phyloP scores from a whole-genome alignment of 2,888 invertebrate genomes.

The Dasysyrphus albostriatus region DNA sequence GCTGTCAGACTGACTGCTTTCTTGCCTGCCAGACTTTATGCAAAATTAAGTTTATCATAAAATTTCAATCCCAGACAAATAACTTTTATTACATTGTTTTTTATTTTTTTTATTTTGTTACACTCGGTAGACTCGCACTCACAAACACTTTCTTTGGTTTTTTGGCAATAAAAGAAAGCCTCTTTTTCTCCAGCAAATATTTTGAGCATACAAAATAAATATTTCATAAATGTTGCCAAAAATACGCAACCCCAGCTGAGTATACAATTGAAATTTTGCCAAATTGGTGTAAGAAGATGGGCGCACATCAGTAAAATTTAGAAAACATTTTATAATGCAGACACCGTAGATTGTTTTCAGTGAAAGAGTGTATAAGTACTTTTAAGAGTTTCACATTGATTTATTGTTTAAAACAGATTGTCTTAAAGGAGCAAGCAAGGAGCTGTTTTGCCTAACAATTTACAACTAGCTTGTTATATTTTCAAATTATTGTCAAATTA shows the following conservation, averaged over 20 bases:
- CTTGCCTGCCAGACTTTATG: conserved; percentile 63
- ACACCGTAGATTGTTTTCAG: conserved; percentile 66
- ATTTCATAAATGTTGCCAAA: conserved; percentile 53
- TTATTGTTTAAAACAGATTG: conserved; percentile 38
- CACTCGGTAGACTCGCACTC: neutral
- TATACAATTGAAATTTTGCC: conserved; percentile 61
- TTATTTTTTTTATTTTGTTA: conserved; percentile 8
- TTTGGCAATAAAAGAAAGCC: conserved; percentile 23
- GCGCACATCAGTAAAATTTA: conserved; percentile 43
- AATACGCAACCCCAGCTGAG: conserved; percentile 68
- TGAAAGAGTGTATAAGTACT: conserved; percentile 3
- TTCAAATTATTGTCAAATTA: too few species aligned
- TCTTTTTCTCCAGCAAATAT: neutral
- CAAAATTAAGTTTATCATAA: conserved; percentile 75
- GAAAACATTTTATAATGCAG: conserved; percentile 64
- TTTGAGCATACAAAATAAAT: conserved; percentile 34
- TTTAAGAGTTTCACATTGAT: conserved; percentile 61
- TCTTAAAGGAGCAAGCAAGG: neutral
- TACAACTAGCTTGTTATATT: too few species aligned
- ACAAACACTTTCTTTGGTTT: conserved; percentile 54
- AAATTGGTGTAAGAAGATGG: conserved; percentile 52
- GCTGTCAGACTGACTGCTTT: conserved; percentile 19
- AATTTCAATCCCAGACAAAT: conserved; percentile 74
- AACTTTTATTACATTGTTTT: conserved; percentile 59
- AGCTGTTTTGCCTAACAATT: too few species aligned